Percentiles rank a stretch among this genome's conserved stretches.
These are phyloP conservation scores for Pelusios castaneus DNA, from an alignment of 2,113 vertebrate species.

Conservation along the genomic window DNA sequence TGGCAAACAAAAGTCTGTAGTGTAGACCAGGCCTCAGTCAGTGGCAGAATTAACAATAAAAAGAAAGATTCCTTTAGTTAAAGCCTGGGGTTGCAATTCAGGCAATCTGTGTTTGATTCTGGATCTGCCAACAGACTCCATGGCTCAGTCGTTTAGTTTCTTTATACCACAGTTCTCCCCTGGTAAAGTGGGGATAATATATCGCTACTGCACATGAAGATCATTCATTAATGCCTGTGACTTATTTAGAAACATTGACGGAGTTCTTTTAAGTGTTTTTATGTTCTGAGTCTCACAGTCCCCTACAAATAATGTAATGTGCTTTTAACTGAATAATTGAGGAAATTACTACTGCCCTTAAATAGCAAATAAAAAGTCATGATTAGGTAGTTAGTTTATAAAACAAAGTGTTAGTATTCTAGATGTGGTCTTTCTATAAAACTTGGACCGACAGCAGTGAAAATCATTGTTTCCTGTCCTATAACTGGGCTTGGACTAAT, in stretches of 20 bases:
- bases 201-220: neutral
- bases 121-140: neutral
- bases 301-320: neutral
- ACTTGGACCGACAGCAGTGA: neutral
- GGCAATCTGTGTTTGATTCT: neutral
- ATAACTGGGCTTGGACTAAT: neutral
- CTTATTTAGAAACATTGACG: neutral
- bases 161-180: neutral
- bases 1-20: no score
- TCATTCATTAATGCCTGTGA: neutral
- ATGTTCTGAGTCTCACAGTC: neutral
- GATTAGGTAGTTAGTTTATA: conserved; percentile 8
- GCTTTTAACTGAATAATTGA: neutral
- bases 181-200: neutral
- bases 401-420: neutral
- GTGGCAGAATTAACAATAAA: neutral
- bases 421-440: neutral
- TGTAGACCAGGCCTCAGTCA: neutral
- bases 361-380: neutral
- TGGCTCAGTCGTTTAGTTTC: neutral
- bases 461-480: neutral
- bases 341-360: neutral
- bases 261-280: neutral
- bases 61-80: neutral
- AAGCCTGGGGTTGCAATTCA: neutral